Conservation (phyloP, 1,140 invertebrate genomes). For the Temnothorax longispinosus region DNA sequence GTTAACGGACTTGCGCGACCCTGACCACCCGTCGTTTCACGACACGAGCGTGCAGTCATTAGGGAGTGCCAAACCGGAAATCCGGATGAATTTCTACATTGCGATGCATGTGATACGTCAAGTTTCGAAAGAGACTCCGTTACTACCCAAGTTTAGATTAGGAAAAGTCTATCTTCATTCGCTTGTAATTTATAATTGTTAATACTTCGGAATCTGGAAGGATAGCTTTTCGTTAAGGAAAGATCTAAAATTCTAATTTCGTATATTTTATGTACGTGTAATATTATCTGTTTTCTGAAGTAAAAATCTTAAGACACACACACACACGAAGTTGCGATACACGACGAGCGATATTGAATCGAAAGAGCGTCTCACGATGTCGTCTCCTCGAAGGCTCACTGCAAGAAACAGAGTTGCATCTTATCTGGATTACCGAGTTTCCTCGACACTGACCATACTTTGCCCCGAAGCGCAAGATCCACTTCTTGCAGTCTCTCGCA, state of each 20-base stretch:
- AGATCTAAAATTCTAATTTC: not conserved
- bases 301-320: not conserved
- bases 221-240: not conserved
- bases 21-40: constrained; percentile 54
- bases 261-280: not conserved
- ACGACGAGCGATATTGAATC: not conserved
- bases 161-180: not conserved
- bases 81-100: not conserved
- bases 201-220: not conserved
- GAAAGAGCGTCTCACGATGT: not conserved
- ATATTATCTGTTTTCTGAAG: not conserved
- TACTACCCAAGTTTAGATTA: not conserved
- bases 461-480: not conserved
- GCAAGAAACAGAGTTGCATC: constrained; percentile 42
- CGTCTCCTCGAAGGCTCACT: not conserved
- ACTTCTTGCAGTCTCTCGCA: not conserved
- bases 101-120: not conserved
- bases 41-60: not conserved
- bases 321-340: not conserved
- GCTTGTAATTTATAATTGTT: not conserved
- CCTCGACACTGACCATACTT: constrained; percentile 20
- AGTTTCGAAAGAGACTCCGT: not conserved
- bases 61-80: not conserved
- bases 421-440: constrained; percentile 42
- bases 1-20: constrained; percentile 68